Conservation (phyloP, 2,113 vertebrate species). For the Cyanistes caeruleus region DNA sequence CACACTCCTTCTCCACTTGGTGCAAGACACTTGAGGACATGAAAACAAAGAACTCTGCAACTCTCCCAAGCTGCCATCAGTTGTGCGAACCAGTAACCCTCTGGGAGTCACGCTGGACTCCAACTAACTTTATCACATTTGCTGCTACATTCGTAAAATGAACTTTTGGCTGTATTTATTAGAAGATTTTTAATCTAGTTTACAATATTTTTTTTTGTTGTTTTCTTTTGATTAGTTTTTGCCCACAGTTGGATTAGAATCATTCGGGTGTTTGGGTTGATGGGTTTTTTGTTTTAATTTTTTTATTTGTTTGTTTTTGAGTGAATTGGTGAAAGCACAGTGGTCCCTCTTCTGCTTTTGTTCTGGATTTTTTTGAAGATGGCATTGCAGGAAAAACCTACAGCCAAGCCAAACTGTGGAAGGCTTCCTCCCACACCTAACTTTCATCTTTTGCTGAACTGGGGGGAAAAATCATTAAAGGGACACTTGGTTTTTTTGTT, state of each 20-base stretch:
- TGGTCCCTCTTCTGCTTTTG: conserved; percentile 56
- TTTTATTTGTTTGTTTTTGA: background rate
- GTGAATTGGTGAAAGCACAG: conserved; percentile 66
- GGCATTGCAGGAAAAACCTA: conserved; percentile 58
- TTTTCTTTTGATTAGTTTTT: conserved; percentile 65
- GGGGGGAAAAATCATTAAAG: conserved; percentile 3
- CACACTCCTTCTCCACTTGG: conserved; percentile 69
- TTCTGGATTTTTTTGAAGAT: conserved; percentile 45
- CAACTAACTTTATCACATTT: conserved; percentile 73
- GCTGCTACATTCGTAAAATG: conserved; percentile 78
- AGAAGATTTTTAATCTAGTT: conserved; percentile 72
- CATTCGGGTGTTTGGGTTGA: conserved; percentile 45
- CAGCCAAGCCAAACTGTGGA: conserved; percentile 57
- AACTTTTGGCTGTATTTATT: conserved; percentile 78
- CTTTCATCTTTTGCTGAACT: background rate
- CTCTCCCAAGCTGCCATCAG: conserved; percentile 74
- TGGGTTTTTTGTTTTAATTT: background rate
- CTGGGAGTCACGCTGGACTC: conserved; percentile 66
- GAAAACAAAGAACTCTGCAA: conserved; percentile 72
- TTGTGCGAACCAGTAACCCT: conserved; percentile 69
- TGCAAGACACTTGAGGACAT: conserved; percentile 73
- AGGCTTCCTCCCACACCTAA: background rate
- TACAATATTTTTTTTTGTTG: background rate
- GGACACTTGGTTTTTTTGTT: conserved; percentile 64
- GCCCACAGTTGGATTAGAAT: conserved; percentile 57